phyloP scores from a whole-genome alignment of 2,797 vertebrate genomes.

The Gymnodraco acuticeps region DNA sequence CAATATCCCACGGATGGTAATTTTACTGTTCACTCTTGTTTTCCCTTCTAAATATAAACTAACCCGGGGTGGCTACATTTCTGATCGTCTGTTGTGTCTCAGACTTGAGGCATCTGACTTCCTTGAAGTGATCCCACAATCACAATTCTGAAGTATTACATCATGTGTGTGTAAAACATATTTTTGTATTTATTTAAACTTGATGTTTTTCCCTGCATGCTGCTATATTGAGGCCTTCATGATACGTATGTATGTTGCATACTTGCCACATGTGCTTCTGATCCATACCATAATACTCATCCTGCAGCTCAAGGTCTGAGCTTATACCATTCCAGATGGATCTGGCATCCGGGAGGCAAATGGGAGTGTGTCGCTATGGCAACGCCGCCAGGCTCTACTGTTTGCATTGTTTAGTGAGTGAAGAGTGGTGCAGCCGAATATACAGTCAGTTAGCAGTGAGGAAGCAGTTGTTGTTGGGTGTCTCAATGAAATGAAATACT shows the following conservation, averaged over 20 bases:
- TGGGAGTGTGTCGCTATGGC: constrained; percentile 53
- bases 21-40: neutral
- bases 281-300: constrained; percentile 53
- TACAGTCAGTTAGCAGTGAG: constrained; percentile 7
- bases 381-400: constrained; percentile 39
- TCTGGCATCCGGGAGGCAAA: constrained; percentile 43
- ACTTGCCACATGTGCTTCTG: constrained; percentile 18
- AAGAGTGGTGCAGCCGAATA: constrained; percentile 36
- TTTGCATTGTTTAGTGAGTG: constrained; percentile 45
- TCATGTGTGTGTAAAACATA: neutral
- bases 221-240: constrained; percentile 2
- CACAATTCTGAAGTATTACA: too few species aligned
- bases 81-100: neutral
- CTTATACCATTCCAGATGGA: constrained; percentile 46
- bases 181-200: neutral
- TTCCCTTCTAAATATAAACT: neutral
- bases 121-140: neutral
- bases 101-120: neutral
- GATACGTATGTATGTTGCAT: constrained; percentile 23
- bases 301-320: constrained; percentile 46
- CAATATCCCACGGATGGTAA: neutral
- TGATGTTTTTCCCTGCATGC: neutral
- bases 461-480: neutral
- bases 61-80: neutral
- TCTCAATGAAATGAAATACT: neutral